phyloP scores from a whole-genome alignment of 2,797 vertebrate genomes.

The Microtus californicus region DNA sequence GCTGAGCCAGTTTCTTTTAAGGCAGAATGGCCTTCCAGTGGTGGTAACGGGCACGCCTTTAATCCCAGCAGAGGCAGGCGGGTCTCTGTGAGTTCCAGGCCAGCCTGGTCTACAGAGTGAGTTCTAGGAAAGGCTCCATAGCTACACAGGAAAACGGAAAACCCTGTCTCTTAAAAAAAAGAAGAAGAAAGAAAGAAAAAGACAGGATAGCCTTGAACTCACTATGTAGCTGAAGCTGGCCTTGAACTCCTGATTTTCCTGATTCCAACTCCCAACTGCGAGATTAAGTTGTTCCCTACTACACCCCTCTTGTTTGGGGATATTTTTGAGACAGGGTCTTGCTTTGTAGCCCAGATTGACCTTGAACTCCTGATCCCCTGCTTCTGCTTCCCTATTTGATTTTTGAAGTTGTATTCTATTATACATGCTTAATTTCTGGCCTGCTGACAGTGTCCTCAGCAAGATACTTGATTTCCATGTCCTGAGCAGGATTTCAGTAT shows the following conservation, averaged over 20 bases:
- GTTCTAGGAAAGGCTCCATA: too few relatives aligned
- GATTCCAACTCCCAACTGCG: background rate
- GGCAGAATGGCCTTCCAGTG: background rate
- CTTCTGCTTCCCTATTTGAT: background rate
- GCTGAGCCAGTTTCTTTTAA: background rate
- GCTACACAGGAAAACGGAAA: too few relatives aligned
- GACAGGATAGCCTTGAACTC: too few relatives aligned
- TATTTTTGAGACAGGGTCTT: too few relatives aligned
- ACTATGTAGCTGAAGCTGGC: too few relatives aligned
- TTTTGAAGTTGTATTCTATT: slow-evolving; percentile 3
- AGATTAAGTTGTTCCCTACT: background rate
- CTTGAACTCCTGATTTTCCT: background rate
- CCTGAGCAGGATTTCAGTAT: background rate
- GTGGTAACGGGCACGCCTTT: too few relatives aligned
- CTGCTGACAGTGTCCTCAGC: background rate
- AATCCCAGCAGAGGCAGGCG: too few relatives aligned
- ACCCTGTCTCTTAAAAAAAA: too few relatives aligned
- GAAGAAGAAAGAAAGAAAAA: too few relatives aligned
- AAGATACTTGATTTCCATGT: slow-evolving; percentile 1
- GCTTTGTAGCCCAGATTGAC: background rate
- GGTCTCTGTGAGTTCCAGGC: too few relatives aligned
- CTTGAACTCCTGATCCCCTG: background rate
- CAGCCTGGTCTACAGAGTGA: too few relatives aligned
- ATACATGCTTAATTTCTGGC: background rate
- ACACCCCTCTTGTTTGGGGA: background rate